These are phyloP conservation scores for Dicrurus megarhynchus DNA, from an alignment of 2,113 vertebrate genomes.

Conservation along the genomic window DNA sequence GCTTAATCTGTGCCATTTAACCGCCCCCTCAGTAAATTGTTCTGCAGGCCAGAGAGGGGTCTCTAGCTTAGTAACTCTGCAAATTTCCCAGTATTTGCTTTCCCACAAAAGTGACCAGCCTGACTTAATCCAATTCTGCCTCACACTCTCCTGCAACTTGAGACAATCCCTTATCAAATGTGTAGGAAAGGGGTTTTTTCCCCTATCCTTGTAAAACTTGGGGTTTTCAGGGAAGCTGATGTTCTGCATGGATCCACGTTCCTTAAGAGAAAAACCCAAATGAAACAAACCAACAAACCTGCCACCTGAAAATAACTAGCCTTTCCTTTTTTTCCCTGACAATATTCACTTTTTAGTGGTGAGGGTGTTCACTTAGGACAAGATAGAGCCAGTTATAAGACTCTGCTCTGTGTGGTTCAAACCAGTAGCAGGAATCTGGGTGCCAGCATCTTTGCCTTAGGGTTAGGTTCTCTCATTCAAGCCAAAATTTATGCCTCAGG, in stretches of 20 bases:
- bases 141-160: background rate
- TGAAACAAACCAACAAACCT: background rate
- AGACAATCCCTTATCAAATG: background rate
- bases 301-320: background rate
- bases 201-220: background rate
- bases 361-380: background rate
- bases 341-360: background rate
- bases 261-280: background rate
- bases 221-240: background rate
- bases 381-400: background rate
- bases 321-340: background rate
- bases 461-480: conserved; percentile 18
- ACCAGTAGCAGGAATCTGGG: background rate
- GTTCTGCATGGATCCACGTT: background rate
- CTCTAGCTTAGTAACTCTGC: background rate
- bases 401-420: background rate
- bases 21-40: background rate
- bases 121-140: background rate
- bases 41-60: background rate
- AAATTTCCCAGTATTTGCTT: background rate
- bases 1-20: conserved; percentile 53
- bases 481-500: conserved; percentile 15
- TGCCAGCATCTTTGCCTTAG: background rate
- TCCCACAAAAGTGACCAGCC: background rate
- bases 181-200: background rate